Evolutionary conservation across 2,888 invertebrate species (phyloP).

Genomic region (Torymus texanus): DNA sequence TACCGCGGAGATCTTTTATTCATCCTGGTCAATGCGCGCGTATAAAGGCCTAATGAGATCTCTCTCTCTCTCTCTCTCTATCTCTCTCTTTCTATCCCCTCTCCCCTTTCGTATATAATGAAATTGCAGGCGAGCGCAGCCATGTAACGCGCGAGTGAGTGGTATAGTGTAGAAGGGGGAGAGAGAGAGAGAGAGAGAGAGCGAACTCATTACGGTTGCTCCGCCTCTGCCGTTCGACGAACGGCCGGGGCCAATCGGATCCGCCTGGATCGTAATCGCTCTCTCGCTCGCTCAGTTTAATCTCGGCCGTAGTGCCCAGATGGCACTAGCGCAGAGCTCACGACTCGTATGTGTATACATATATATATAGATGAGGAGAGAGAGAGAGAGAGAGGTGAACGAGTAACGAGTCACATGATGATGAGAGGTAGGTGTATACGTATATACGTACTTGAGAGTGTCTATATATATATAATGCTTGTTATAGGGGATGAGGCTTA

Average conservation of each 20-base stretch:
- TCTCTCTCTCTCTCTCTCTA: neutral
- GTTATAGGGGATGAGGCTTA: too few relatives aligned
- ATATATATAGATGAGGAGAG: too few relatives aligned
- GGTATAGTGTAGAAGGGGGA: too few relatives aligned
- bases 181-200: too few relatives aligned
- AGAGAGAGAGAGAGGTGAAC: too few relatives aligned
- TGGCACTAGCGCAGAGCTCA: constrained; percentile 45
- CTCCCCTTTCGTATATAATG: constrained; percentile 41
- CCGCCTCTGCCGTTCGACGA: constrained; percentile 66
- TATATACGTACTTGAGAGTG: too few relatives aligned
- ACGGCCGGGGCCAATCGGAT: constrained; percentile 73
- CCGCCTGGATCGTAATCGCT: constrained; percentile 70
- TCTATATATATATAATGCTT: too few relatives aligned
- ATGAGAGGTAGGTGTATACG: too few relatives aligned
- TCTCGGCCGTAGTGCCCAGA: constrained; percentile 68
- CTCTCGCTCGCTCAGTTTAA: constrained; percentile 67
- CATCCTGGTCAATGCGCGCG: constrained; percentile 42
- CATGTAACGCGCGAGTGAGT: constrained; percentile 12
- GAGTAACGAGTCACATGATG: too few relatives aligned
- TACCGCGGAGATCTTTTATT: constrained; percentile 42
- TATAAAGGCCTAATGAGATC: constrained; percentile 40
- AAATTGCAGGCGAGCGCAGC: constrained; percentile 30
- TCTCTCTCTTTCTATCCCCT: neutral
- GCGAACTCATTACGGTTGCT: too few relatives aligned
- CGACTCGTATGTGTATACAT: too few relatives aligned